Evolutionary conservation across 2,797 vertebrate genomes (phyloP).

Genomic region (Toxotes lorentzi): DNA sequence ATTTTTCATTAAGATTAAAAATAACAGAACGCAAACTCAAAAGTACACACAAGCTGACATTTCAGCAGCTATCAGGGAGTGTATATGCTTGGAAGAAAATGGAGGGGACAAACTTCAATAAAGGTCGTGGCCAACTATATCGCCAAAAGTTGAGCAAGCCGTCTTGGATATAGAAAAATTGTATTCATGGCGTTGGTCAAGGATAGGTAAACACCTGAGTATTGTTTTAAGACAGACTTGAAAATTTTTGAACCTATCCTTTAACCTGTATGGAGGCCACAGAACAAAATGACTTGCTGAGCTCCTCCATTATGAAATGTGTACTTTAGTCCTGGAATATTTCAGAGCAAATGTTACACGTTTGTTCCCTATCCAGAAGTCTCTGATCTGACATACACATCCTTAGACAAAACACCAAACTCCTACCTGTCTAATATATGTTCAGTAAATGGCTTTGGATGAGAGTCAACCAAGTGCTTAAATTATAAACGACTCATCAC

Average conservation of each 20-base stretch:
- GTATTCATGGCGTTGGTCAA: neutral
- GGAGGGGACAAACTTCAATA: neutral
- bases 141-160: neutral
- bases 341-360: no score
- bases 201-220: neutral
- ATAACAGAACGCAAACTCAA: neutral
- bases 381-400: neutral
- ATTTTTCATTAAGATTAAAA: neutral
- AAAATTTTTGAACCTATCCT: no score
- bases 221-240: no score
- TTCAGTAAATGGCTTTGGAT: constrained; percentile 1
- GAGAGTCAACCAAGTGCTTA: neutral
- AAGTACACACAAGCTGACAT: neutral
- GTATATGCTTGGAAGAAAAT: neutral
- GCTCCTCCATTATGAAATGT: neutral
- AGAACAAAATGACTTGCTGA: no score
- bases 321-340: neutral
- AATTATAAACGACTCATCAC: neutral
- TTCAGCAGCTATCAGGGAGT: neutral
- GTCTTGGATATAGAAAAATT: neutral
- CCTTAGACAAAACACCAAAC: neutral
- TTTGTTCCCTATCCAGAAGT: neutral
- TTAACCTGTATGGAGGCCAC: no score
- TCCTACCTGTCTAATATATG: neutral
- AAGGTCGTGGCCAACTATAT: no score